These are phyloP conservation scores for Laticauda laticaudata DNA, from an alignment of 2,113 vertebrate genomes.

Conservation along the genomic window DNA sequence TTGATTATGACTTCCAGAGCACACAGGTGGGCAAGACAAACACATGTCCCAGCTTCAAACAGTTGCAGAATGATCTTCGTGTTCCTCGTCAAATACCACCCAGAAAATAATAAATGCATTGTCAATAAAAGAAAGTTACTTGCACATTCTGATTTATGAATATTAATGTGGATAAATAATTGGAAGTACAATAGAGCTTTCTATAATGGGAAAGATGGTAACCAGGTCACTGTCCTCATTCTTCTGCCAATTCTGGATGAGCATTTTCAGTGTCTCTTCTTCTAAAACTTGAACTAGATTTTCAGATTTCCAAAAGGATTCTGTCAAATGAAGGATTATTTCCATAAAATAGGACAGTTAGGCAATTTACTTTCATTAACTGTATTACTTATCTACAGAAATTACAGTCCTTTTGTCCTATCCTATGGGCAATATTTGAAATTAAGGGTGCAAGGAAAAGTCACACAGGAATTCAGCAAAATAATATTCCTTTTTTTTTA, in stretches of 20 bases:
- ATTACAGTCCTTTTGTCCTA: background rate
- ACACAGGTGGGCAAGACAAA: slow-evolving; percentile 6
- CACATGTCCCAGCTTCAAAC: background rate
- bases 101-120: background rate
- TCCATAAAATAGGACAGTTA: background rate
- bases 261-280: background rate
- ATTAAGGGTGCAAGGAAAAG: background rate
- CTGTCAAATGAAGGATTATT: background rate
- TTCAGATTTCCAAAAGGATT: background rate
- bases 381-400: no score
- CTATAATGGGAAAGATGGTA: background rate
- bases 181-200: background rate
- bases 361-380: background rate
- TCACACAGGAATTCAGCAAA: background rate
- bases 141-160: background rate
- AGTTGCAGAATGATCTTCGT: no score
- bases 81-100: background rate
- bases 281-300: background rate
- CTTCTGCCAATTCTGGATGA: background rate
- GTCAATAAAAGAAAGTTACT: background rate
- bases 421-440: background rate
- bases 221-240: background rate
- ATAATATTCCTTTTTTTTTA: background rate
- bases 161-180: background rate
- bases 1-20: slow-evolving; percentile 87